A percentile compares a stretch with the other conserved stretches of the same genome.
These are phyloP conservation scores for Oncopodura yosiiana DNA, from an alignment of 1,140 invertebrate species.

Conservation along the genomic window DNA sequence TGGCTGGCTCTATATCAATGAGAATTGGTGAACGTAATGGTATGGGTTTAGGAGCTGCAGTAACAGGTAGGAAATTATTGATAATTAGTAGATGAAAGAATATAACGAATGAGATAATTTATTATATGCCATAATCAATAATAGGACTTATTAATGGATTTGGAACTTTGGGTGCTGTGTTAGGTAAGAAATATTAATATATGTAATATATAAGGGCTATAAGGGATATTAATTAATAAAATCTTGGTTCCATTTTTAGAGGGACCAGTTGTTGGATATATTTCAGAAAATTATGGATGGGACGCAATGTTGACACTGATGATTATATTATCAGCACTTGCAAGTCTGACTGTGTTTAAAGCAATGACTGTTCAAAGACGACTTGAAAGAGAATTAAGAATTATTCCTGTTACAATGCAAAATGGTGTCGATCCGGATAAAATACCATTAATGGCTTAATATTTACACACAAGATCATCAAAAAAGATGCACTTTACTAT, in stretches of 20 bases:
- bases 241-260: no score
- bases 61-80: no score
- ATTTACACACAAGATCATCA: no score
- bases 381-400: conserved; percentile 16
- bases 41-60: conserved; percentile 42
- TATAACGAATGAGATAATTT: conserved; percentile 12
- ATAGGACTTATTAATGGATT: conserved; percentile 45
- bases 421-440: conserved; percentile 12
- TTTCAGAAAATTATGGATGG: conserved; percentile 45
- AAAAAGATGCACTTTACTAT: background rate
- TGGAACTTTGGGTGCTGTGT: conserved; percentile 45
- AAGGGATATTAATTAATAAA: no score
- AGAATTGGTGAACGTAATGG: conserved; percentile 45
- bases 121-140: conserved; percentile 2
- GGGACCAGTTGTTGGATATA: conserved; percentile 45
- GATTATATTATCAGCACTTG: conserved; percentile 41
- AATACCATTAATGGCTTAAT: conserved; percentile 17
- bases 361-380: conserved; percentile 30
- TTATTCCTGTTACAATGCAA: conserved; percentile 1
- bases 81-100: background rate
- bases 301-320: conserved; percentile 45
- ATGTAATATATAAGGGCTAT: background rate
- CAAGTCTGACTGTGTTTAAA: conserved; percentile 28
- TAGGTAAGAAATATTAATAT: no score
- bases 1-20: conserved; percentile 42